Percentiles rank a stretch among this genome's conserved stretches.
Evolutionary conservation across 2,113 vertebrate genomes (phyloP).

Genomic region (Brachirus orientalis): DNA sequence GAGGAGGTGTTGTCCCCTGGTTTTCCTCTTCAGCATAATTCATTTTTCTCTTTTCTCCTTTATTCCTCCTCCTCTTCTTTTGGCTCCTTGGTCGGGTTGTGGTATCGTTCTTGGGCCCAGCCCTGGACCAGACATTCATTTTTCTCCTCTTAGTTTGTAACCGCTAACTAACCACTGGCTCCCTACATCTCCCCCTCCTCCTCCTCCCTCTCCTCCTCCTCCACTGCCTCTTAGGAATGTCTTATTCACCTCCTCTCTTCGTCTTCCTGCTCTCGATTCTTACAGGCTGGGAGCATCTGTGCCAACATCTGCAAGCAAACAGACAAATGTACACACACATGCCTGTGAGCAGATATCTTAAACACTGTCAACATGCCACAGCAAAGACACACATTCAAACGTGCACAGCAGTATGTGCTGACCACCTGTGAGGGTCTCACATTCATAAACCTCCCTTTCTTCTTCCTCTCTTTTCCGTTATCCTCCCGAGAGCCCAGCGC

Average conservation of each 20-base stretch:
- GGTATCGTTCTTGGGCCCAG: slow-evolving; percentile 65
- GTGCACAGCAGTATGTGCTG: slow-evolving; percentile 46
- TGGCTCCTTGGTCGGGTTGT: slow-evolving; percentile 53
- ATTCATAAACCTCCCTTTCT: slow-evolving; percentile 71
- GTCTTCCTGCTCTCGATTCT: slow-evolving; percentile 36
- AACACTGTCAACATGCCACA: slow-evolving; percentile 27
- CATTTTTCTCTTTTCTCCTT: slow-evolving; percentile 10
- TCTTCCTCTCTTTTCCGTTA: slow-evolving; percentile 70
- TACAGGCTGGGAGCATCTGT: slow-evolving; percentile 42
- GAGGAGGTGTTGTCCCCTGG: slow-evolving; percentile 42
- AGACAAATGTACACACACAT: slow-evolving; percentile 32
- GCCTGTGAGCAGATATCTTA: slow-evolving; percentile 20
- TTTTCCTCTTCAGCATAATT: slow-evolving; percentile 41
- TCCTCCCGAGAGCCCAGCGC: slow-evolving; percentile 70
- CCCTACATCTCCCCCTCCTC: slow-evolving; percentile 47
- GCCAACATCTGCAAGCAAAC: slow-evolving; percentile 64
- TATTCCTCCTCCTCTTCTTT: slow-evolving; percentile 6
- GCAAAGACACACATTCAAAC: slow-evolving; percentile 13
- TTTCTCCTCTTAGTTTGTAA: slow-evolving; percentile 80
- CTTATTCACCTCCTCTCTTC: slow-evolving; percentile 71
- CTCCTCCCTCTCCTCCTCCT: slow-evolving; percentile 27
- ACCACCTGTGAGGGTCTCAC: slow-evolving; percentile 68
- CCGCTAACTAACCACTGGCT: slow-evolving; percentile 77
- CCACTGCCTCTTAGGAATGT: slow-evolving; percentile 76
- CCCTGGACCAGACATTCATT: slow-evolving; percentile 78